Conservation (phyloP, 2,888 invertebrate species). For the Odontothrips loti region DNA sequence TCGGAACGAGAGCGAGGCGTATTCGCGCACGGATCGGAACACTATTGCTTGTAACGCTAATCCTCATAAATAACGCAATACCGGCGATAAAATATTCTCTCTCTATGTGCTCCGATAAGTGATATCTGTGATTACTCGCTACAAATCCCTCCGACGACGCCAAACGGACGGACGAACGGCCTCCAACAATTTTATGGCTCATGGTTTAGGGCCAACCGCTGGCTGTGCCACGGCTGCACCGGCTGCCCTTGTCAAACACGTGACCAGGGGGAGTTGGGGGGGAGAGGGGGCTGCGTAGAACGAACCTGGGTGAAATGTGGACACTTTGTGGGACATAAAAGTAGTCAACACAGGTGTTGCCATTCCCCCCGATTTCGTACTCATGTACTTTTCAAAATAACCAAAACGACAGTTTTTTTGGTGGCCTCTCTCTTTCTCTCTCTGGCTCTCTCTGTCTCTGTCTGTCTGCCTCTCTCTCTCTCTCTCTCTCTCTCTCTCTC, state of each 20-base stretch:
- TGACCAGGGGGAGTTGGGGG: too few relatives aligned
- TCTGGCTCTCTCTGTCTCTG: neutral
- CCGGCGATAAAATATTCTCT: slow-evolving; percentile 17
- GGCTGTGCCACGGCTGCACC: neutral
- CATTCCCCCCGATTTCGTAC: too few relatives aligned
- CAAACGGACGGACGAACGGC: neutral
- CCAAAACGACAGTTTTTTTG: too few relatives aligned
- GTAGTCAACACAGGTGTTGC: too few relatives aligned
- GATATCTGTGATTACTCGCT: slow-evolving; percentile 18
- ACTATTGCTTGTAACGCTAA: neutral
- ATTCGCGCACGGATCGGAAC: too few relatives aligned
- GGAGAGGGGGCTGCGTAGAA: too few relatives aligned
- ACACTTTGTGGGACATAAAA: too few relatives aligned
- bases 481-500: neutral
- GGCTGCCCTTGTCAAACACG: neutral
- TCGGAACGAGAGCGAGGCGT: too few relatives aligned
- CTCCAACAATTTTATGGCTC: slow-evolving; percentile 14
- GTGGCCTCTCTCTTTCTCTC: neutral
- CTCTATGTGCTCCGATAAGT: neutral
- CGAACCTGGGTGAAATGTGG: too few relatives aligned
- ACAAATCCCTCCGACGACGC: neutral
- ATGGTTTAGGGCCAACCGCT: too few relatives aligned
- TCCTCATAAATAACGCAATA: neutral
- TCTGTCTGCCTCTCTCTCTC: neutral
- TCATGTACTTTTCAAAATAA: too few relatives aligned